Base-by-base conservation (phyloP, 2,797 vertebrate species). In the Chromobotia macracanthus region DNA sequence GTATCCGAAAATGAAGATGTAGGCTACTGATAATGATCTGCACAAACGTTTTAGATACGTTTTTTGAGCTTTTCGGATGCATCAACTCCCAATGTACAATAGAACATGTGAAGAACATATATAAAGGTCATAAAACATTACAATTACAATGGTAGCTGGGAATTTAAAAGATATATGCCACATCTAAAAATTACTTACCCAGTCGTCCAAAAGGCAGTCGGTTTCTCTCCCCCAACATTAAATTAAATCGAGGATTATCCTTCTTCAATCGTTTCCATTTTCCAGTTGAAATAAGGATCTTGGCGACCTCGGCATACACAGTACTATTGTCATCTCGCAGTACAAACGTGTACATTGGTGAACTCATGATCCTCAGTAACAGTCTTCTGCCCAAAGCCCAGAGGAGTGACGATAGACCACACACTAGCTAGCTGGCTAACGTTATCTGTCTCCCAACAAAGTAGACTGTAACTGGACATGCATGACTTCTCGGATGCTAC, bases 211-310 rank as follows among this genome's bases (percentile, higher is more conserved):
- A 98, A 1, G 97, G 97, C 53, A 98, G 93, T 77, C 97, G 92
- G 92, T 98, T 98, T 85, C 97, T 89, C 88, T 98, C 97, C 13
- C 97, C 97, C 50, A 98, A 90, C 94, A 98, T 98, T 48, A 98
- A 84, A 87, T 98, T 97, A 88, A 98, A 98, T 71, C 97, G 91
- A 31, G 97, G 96, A 86, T 97, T 97, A 92, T 98, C 96, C 83
- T 89, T 94, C 83, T 96, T 94, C 77, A 98, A 93, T 79, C 94
- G 92, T 89, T 93, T 96, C 97, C 97, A 98, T 84, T 96, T 94
- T 79, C 97, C 96, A 28, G 94, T 95, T 3, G 93, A 92, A 10
- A 93, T 80, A 4, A 98, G 95, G 88, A 96, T 93, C 89, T 95
- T 95, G 83, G 95, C 93, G 85, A 98, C 95, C 92, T 97, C 96